Conservation (phyloP, 2,113 vertebrate genomes). For the Rhadina sibilatrix region DNA sequence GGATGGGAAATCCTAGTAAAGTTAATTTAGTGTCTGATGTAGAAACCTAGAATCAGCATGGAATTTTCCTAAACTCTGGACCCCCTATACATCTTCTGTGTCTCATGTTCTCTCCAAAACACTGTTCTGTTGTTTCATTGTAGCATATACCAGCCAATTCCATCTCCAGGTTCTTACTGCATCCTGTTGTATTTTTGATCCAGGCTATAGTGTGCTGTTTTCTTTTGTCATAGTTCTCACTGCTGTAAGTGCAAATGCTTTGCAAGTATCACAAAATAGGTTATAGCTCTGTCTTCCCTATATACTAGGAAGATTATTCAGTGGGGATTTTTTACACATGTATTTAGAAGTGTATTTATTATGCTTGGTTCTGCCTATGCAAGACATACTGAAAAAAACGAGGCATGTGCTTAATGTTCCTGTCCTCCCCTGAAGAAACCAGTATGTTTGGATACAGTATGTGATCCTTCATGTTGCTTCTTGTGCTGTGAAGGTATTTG, state of each 20-base stretch:
- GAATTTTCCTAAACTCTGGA: background rate
- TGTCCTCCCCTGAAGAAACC: background rate
- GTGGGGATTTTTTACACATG: rapidly evolving
- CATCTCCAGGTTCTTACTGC: background rate
- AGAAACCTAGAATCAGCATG: background rate
- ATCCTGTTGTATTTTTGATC: background rate
- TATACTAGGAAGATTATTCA: background rate
- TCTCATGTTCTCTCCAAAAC: background rate
- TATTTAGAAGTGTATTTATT: background rate
- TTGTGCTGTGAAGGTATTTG: background rate
- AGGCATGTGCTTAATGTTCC: background rate
- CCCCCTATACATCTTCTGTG: background rate
- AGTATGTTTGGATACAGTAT: background rate
- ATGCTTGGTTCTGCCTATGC: background rate
- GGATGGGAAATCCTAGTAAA: background rate
- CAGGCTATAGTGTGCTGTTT: background rate
- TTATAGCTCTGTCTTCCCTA: background rate
- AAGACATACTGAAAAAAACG: background rate
- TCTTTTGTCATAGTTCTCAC: background rate
- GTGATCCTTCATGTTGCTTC: background rate
- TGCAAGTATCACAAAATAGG: background rate
- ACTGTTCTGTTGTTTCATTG: background rate
- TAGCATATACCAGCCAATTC: background rate
- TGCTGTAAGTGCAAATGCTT: background rate
- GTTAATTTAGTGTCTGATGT: background rate